Base-by-base conservation (phyloP, 1,140 invertebrate genomes). In the Philopotamus ludificatus region DNA sequence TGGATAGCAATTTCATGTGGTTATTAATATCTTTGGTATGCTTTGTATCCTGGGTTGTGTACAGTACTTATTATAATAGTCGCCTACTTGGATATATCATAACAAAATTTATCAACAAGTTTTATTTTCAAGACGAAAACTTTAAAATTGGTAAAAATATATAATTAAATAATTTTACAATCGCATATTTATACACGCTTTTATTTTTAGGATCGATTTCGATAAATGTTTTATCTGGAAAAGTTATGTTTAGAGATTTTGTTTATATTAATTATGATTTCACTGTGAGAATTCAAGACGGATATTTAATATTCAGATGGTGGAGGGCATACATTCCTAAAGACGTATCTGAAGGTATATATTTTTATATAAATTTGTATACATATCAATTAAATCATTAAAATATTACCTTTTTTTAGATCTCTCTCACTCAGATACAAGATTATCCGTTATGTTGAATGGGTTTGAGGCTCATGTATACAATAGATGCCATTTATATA, bases 201-300 rank as follows among this genome's bases (percentile, higher is more conserved):
- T 68, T 26, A 63, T 69, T 70, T 68, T 71, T 82, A 93, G 95
- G 95, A 65, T 98, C 97, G 12, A 89, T 99, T 72, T 95, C 94
- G 1, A 80, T 97, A 34, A 95, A 95, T 79, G 92, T 94, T 22
- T 81, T 99, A 66, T 94, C 95, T 68, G 97, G 97, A 1, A 99
- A 99, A 82, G 91, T 99, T 41, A 99, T 99, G 97, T 98, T 99
- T 81, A 84, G 95, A 69, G 94, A 98, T 83, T 86, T 99, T 73
- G 89, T 94, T 51, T 97, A 94, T 72, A 92, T 97, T 41, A 97
- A 92, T 49, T 90, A 95, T 79, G 96, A 99, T 81, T 97, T 93
- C 77, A 93, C 92, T 28, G 76, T 97, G 39, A 84, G 95, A 71
- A 86, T 97, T 66, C 95, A 98, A 80, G 96, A 99, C 85, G 97